A percentile compares a stretch with the other conserved stretches of the same genome.
Conservation (phyloP, 2,888 invertebrate genomes). For the Epirrhoe alternata region DNA sequence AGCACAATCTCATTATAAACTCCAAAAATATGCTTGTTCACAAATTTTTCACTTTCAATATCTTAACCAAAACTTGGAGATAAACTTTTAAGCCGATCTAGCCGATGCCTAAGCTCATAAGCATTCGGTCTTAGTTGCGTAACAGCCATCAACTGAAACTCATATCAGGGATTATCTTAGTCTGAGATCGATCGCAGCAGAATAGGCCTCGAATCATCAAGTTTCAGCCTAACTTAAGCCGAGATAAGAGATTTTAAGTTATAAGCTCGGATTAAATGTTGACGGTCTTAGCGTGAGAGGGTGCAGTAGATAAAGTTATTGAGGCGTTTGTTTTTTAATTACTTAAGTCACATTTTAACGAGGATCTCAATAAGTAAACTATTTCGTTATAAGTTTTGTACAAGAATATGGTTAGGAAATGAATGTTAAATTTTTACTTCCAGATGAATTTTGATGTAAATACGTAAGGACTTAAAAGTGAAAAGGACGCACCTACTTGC, state of each 20-base stretch:
- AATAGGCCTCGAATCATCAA: constrained; percentile 52
- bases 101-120: constrained; percentile 6
- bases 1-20: not conserved
- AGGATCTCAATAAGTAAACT: no score
- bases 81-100: constrained; percentile 7
- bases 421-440: no score
- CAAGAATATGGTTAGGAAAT: no score
- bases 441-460: no score
- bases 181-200: constrained; percentile 51
- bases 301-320: not conserved
- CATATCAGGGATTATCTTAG: constrained; percentile 65
- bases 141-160: constrained; percentile 59
- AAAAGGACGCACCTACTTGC: no score
- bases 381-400: no score
- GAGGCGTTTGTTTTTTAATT: not conserved
- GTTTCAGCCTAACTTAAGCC: constrained; percentile 50
- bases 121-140: constrained; percentile 10
- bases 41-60: not conserved
- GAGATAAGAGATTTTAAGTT: constrained; percentile 54
- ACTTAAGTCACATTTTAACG: no score
- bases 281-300: constrained; percentile 6
- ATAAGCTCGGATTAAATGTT: constrained; percentile 36
- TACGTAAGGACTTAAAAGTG: no score
- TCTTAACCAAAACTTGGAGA: not conserved
- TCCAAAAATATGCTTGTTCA: not conserved